Evolutionary conservation across 2,797 vertebrate species (phyloP), one percentile per base, ranked within the genome.

Genomic region (Labroides dimidiatus): DNA sequence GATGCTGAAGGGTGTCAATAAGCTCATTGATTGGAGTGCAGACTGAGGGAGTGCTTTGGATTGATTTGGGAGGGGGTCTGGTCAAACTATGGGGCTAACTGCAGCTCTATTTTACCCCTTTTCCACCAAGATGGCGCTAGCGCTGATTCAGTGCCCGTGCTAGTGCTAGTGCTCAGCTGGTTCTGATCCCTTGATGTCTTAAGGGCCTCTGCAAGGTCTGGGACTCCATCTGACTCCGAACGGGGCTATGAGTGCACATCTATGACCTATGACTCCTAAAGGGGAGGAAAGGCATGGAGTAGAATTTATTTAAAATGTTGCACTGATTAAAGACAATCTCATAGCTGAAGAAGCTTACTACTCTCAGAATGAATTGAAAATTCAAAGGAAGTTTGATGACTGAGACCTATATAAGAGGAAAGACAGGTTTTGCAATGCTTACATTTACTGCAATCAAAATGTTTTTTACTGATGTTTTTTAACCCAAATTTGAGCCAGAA

Each of bases 1-100:
- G 61, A 42, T 14, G 44, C 73, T 11, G 65, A 66, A 75, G 56
- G 67, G 54, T 53, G 84, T 92, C 91, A 92, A 91, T 91, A 80
- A 82, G 80, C 59, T 81, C 86, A 91, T 92, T 92, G 88, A 91
- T 82, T 75, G 50, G 69, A 36, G 1, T 60, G 43, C 37, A 66
- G 80, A 48, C 77, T 47, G 62, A 57, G 74, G 69, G 64, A 6
- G 1, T 42, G 36, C 57, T 48, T 44, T 15, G 20, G 10, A 21
- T 33, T 41, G 44, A 65, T 41, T 41, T 17, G 8, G 14, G 47
- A 69, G 50, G 20, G 33, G 11, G 44, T 62, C 30, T 27, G 52
- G 65, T 72, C 73, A 84, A 79, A 70, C 48, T 57, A 33, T 23
- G 57, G 45, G 23, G 30, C 63, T 60, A 73, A 86, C 80, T 81